Evolutionary conservation across 2,113 vertebrate genomes (phyloP).

Genomic region (Neogobius melanostomus): DNA sequence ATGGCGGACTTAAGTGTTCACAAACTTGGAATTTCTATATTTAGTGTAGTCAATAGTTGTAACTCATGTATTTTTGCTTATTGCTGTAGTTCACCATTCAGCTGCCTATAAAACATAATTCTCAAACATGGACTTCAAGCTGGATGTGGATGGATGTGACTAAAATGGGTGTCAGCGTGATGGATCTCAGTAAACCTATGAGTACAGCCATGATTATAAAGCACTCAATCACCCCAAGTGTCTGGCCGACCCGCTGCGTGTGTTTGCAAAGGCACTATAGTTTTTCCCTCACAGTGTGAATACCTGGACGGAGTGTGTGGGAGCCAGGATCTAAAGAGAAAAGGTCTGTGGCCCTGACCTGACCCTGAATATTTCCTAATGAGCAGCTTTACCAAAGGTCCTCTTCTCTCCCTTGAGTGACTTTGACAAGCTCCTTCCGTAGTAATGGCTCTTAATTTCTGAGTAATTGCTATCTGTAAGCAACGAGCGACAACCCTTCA

Average conservation of each 20-base stretch:
- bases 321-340: slow-evolving; percentile 68
- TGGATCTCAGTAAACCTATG: neutral
- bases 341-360: slow-evolving; percentile 70
- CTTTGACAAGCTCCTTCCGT: slow-evolving; percentile 79
- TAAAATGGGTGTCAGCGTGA: neutral
- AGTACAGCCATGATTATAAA: slow-evolving; percentile 18
- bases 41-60: no score
- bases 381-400: slow-evolving; percentile 66
- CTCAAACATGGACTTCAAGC: no score
- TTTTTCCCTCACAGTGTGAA: slow-evolving; percentile 65
- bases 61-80: no score
- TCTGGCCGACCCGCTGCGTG: slow-evolving; percentile 67
- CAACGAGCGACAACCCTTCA: slow-evolving; percentile 66
- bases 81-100: no score
- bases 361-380: slow-evolving; percentile 77
- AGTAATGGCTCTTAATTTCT: slow-evolving; percentile 75
- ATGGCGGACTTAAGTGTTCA: no score
- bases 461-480: slow-evolving; percentile 80
- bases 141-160: neutral
- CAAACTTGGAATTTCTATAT: no score
- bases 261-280: slow-evolving; percentile 63
- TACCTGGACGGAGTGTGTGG: slow-evolving; percentile 65
- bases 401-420: slow-evolving; percentile 66
- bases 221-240: slow-evolving; percentile 57
- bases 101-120: no score